Base-by-base conservation (phyloP, 2,888 invertebrate genomes). In the Incurvaria masculella region DNA sequence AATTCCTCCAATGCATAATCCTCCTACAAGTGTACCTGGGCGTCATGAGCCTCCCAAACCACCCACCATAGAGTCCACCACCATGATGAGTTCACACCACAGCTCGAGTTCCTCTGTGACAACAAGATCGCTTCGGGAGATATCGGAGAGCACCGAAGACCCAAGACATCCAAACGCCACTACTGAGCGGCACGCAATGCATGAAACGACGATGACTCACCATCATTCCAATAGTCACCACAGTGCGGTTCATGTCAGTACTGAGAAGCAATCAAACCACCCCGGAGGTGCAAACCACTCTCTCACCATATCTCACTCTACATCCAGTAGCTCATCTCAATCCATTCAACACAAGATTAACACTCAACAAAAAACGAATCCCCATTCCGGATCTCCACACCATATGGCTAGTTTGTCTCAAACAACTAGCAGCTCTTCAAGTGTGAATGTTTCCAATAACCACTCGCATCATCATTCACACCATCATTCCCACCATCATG, bases 41-140 rank as follows among this genome's bases (percentile, higher is more conserved):
- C 62, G 79, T 50, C 79, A 79, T 55, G 79, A 79, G 26, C 72
- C 75, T 56, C 73, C 73, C 21, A 79, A 79, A 63, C 74, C 79
- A 26, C 62, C 76, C 8, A 70, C 79, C n/a, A 81, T 84, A 42
- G 86, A 87, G 57, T 80, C 81, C 10, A 85, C 85, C 47, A 86
- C 87, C 1, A 85, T 87, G 62, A 79, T 88, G 60, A 84, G 86
- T 65, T 74, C 80, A 0, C 88, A 88, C 64, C 86, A 86, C 58
- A 86, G 85, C 57, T 85, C 86, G 14, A 86, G 85, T 57, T 85
- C 84, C 51, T 86, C 86, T 17, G 82, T 88, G n/a, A 87, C 87
- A 16, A 85, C 87, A 6, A 80, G 88, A 57, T 81, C 81, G 39
- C 60, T 81, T 39, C 74, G 87, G 58, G 88, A 84, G 62, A 81